phyloP scores from a whole-genome alignment of 1,140 invertebrate genomes.

The Papilio polyxenes region DNA sequence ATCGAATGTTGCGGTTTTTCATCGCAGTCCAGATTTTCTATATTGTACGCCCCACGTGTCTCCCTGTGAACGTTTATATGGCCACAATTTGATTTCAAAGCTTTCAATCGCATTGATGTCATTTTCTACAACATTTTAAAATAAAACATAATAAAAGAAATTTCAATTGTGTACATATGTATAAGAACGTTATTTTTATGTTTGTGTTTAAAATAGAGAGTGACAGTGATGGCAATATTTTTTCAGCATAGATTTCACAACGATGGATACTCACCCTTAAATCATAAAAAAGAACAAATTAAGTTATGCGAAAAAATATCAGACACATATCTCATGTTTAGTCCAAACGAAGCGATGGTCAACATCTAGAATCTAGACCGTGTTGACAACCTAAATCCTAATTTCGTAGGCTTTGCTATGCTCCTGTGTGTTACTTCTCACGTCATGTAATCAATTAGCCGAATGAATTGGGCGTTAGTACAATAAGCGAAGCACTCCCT shows the following conservation, averaged over 20 bases:
- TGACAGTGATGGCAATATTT: too few relatives aligned
- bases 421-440: conserved; percentile 8
- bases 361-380: background rate
- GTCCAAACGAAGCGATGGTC: background rate
- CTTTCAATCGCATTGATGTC: background rate
- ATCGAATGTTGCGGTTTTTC: conserved; percentile 18
- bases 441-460: conserved; percentile 33
- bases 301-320: too few relatives aligned
- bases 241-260: too few relatives aligned
- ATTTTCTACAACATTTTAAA: background rate
- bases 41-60: background rate
- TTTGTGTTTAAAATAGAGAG: too few relatives aligned
- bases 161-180: background rate
- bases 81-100: conserved; percentile 5
- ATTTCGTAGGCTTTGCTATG: background rate
- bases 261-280: too few relatives aligned
- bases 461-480: conserved; percentile 35
- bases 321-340: background rate
- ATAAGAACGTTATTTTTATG: too few relatives aligned
- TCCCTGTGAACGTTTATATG: background rate
- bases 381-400: background rate
- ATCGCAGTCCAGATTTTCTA: background rate
- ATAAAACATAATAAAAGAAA: background rate
- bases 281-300: too few relatives aligned
- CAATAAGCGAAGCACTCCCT: conserved; percentile 32